Conservation (phyloP, 2,113 vertebrate genomes). For the Tringa solitaria region DNA sequence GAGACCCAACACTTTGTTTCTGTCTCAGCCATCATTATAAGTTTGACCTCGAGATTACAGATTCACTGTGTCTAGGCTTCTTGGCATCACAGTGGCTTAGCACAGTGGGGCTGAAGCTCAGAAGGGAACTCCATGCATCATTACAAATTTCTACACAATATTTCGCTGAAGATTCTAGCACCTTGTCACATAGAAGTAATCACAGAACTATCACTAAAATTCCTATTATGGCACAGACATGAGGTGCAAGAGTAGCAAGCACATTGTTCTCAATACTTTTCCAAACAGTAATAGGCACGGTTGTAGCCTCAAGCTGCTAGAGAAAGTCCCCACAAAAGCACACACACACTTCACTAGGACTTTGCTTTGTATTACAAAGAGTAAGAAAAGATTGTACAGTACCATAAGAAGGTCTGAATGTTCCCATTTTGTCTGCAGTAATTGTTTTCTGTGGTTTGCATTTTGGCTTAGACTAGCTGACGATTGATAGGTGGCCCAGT, state of each 20-base stretch:
- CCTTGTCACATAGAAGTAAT: neutral
- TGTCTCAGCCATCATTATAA: neutral
- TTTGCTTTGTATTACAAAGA: neutral
- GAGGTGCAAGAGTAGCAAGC: neutral
- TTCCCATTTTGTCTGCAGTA: neutral
- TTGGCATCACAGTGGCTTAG: neutral
- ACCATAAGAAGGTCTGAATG: neutral
- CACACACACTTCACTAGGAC: neutral
- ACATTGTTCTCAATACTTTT: neutral
- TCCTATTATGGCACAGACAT: neutral
- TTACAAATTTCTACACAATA: neutral
- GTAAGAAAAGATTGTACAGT: neutral
- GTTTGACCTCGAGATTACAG: neutral
- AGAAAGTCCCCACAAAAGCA: neutral
- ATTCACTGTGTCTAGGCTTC: neutral
- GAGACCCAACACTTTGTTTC: neutral
- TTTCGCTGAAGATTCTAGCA: neutral
- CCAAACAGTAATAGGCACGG: neutral
- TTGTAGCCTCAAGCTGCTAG: neutral
- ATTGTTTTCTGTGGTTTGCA: neutral
- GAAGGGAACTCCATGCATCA: accelerated
- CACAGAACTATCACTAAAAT: neutral
- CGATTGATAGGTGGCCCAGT: too few species aligned
- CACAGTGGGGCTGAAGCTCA: neutral
- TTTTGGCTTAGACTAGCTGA: neutral